Conservation (phyloP, 2,113 vertebrate species). For the Butorides virescens region DNA sequence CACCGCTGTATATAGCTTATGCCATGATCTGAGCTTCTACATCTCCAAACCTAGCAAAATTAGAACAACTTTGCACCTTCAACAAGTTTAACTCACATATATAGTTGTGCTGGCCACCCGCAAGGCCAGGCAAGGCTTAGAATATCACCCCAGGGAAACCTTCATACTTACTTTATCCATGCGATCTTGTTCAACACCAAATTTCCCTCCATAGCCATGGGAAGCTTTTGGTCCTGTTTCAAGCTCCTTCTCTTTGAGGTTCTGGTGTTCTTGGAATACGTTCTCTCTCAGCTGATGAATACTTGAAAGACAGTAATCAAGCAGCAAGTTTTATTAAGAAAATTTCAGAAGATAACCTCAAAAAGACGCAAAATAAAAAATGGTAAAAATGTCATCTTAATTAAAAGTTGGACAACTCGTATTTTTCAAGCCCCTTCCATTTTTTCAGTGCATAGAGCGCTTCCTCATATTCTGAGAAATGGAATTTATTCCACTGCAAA, state of each 20-base stretch:
- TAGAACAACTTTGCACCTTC: background rate
- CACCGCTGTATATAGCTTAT: background rate
- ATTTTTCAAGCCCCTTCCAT: background rate
- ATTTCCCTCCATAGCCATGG: slow-evolving; percentile 93
- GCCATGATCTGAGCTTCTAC: background rate
- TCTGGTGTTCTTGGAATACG: slow-evolving; percentile 89
- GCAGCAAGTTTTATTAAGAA: background rate
- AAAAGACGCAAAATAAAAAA: background rate
- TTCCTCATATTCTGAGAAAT: background rate
- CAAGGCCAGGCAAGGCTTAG: background rate
- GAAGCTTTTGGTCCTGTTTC: slow-evolving; percentile 89
- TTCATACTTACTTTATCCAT: slow-evolving; percentile 89
- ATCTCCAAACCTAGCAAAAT: background rate
- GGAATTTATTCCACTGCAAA: background rate
- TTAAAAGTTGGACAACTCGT: background rate
- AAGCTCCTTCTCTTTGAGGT: slow-evolving; percentile 88
- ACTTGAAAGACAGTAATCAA: slow-evolving; percentile 62
- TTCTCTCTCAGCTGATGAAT: slow-evolving; percentile 90
- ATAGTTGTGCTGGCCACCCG: background rate
- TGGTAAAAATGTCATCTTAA: background rate
- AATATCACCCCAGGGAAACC: background rate
- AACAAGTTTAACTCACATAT: background rate
- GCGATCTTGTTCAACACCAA: slow-evolving; percentile 92
- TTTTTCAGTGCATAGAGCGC: background rate
- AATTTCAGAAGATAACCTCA: background rate